A percentile compares a stretch with the other conserved stretches of the same genome.
Conservation (phyloP, 2,113 vertebrate genomes). For the Stictonetta naevosa region DNA sequence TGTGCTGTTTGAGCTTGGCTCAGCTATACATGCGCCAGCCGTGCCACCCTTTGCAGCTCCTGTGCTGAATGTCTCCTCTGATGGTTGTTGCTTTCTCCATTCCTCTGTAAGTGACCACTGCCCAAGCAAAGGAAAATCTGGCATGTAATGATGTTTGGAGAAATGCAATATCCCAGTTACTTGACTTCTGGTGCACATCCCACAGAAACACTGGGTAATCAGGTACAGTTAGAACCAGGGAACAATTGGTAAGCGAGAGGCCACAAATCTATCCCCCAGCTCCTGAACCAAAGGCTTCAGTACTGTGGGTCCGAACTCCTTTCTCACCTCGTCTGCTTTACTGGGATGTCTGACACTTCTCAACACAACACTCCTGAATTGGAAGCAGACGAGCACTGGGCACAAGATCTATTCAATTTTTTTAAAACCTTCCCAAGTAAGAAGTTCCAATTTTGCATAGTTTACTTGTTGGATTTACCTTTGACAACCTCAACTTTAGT, state of each 20-base stretch:
- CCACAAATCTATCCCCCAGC: neutral
- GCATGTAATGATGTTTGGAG: accelerated
- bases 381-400: accelerated
- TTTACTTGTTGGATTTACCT: constrained; percentile 18
- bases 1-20: neutral
- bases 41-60: accelerated
- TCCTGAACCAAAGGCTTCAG: accelerated
- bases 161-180: neutral
- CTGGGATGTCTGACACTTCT: accelerated
- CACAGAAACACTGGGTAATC: accelerated
- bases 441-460: accelerated
- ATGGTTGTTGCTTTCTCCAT: neutral
- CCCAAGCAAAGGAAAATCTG: neutral
- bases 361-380: accelerated
- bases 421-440: neutral
- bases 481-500: constrained; percentile 23
- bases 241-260: accelerated
- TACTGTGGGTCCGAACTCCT: neutral
- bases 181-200: accelerated
- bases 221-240: neutral
- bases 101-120: neutral
- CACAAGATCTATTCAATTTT: neutral
- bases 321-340: neutral
- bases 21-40: neutral
- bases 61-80: accelerated